Percentiles rank a stretch among this genome's conserved stretches.
Evolutionary conservation across 2,888 invertebrate genomes (phyloP).

Genomic region (Mylabris sibirica): DNA sequence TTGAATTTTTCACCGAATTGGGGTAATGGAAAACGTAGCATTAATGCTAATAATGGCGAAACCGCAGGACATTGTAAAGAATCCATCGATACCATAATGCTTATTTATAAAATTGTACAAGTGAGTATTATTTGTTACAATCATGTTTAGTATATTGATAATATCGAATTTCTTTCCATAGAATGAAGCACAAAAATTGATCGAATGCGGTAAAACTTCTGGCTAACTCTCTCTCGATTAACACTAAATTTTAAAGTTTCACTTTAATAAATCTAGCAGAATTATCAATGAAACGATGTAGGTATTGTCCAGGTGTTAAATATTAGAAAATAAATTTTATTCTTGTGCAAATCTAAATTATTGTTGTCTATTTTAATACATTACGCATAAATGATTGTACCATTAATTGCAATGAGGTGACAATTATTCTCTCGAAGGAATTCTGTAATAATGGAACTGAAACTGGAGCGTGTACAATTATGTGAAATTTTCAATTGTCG

Average conservation of each 20-base stretch:
- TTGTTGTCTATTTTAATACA: not conserved
- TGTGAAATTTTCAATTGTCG: too few relatives aligned
- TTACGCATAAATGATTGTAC: not conserved
- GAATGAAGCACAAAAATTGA: constrained; percentile 11
- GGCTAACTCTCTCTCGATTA: not conserved
- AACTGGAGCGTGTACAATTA: not conserved
- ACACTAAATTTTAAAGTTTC: too few relatives aligned
- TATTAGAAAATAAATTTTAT: not conserved
- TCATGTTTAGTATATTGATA: not conserved
- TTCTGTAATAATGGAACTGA: not conserved
- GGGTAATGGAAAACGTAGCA: constrained; percentile 18
- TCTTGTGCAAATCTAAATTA: not conserved
- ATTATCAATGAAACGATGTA: not conserved
- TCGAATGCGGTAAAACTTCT: constrained; percentile 10
- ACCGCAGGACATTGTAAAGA: constrained; percentile 17
- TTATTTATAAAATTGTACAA: constrained; percentile 22
- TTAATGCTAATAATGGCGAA: not conserved
- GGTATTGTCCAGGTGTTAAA: constrained; percentile 2
- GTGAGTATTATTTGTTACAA: constrained; percentile 14
- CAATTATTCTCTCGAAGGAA: not conserved
- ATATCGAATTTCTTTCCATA: constrained; percentile 5
- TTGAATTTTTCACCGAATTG: constrained; percentile 30
- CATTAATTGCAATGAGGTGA: not conserved
- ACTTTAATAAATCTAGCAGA: too few relatives aligned
- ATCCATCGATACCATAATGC: constrained; percentile 20